Evolutionary conservation across 2,113 vertebrate species (phyloP), one percentile per base, ranked within the genome.

Genomic region (Megatriorchis doriae): DNA sequence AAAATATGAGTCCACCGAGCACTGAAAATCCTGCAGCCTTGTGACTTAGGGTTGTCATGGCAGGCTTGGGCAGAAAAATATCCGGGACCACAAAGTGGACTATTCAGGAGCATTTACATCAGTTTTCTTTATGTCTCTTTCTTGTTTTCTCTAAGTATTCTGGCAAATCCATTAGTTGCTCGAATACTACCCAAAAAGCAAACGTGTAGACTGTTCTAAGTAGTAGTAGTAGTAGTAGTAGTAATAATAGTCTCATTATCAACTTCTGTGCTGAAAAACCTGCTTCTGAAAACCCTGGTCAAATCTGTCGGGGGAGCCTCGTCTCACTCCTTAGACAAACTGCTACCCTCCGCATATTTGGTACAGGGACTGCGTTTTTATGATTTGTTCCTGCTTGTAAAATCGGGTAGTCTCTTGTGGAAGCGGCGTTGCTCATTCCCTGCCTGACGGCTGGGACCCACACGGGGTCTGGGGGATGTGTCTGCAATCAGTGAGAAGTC

Each of bases 261-360:
- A 50, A 31, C 16, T 29, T 34, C 14, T 40, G 42, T 10, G 36
- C 59, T 70, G 74, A 55, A 79, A 81, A 81, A 3, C 9, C 34
- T 29, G 12, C 45, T 72, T 21, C 23, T n/a, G 66, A 53, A 75
- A 17, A 26, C 10, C 11, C 50, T 62, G 34, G 14, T 62, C 7
- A 40, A 10, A 52, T 11, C 31, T 34, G 13, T 26, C 9, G 7
- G 38, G 23, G 40, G 23, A 70, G 25, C 32, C 50, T 56, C 18
- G 0, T 18, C 48, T 78, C 52, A 2, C 47, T 36, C 70, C 48
- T 56, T 1, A 4, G 27, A 16, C 2, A 5, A 9, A 19, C 27
- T 11, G 23, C 48, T 15, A 0, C 15, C 16, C 55, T 43, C 12
- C 61, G 6, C 2, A 0, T 2, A 1, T 3, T 16, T 26, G 43